A percentile compares a stretch with the other conserved stretches of the same genome.
Conservation (phyloP, 1,140 invertebrate genomes). For the Pararge aegeria region DNA sequence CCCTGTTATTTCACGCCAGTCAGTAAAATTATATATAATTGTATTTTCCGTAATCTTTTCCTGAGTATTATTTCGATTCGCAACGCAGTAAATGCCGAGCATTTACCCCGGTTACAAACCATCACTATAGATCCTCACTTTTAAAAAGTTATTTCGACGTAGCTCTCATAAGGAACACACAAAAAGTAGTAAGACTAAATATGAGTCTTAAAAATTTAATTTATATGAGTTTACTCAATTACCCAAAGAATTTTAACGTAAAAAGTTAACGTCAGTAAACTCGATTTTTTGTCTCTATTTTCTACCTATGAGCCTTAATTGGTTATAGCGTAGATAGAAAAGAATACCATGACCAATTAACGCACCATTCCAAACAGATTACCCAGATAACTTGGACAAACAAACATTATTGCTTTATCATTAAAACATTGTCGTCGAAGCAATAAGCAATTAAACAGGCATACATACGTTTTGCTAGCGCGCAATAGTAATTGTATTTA, state of each 20-base stretch:
- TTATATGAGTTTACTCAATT: background rate
- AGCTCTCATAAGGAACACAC: too few relatives aligned
- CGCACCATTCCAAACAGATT: background rate
- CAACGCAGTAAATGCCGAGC: too few relatives aligned
- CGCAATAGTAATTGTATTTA: constrained; percentile 23
- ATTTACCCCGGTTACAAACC: too few relatives aligned
- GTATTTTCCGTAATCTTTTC: too few relatives aligned
- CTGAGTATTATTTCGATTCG: too few relatives aligned
- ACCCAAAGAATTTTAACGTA: background rate
- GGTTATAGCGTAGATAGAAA: background rate
- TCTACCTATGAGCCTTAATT: background rate
- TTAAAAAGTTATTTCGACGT: too few relatives aligned
- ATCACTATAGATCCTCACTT: too few relatives aligned
- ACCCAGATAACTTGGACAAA: background rate
- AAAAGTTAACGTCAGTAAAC: background rate
- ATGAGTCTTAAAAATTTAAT: too few relatives aligned
- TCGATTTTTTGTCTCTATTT: background rate
- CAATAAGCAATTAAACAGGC: constrained; percentile 23
- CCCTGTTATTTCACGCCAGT: too few relatives aligned
- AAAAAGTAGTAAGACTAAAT: too few relatives aligned
- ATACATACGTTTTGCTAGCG: constrained; percentile 17
- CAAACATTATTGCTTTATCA: constrained; percentile 2
- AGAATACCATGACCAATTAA: constrained; percentile 4
- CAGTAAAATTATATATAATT: too few relatives aligned
- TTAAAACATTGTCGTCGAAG: constrained; percentile 21